Evolutionary conservation across 2,888 invertebrate species (phyloP).

Genomic region (Heliothis peltigera): DNA sequence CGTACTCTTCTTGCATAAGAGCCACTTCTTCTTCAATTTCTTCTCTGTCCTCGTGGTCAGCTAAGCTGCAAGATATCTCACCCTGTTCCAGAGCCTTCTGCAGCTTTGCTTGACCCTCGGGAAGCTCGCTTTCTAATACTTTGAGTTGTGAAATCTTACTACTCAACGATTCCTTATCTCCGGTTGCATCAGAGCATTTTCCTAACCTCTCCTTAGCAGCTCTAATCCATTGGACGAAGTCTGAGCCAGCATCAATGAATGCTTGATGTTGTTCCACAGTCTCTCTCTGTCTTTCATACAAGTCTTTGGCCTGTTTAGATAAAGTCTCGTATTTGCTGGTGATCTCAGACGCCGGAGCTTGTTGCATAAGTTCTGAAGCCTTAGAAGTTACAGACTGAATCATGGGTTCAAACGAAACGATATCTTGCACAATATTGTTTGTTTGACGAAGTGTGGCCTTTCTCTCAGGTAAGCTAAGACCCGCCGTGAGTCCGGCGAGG

Average conservation of each 20-base stretch:
- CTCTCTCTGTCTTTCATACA: conserved; percentile 96
- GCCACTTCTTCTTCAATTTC: conserved; percentile 98
- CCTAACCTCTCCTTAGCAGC: conserved; percentile 96
- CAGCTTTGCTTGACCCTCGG: conserved; percentile 95
- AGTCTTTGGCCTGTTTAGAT: conserved; percentile 96
- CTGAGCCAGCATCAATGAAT: conserved; percentile 97
- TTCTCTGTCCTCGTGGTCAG: conserved; percentile 96
- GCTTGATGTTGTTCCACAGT: conserved; percentile 97
- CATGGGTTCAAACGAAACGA: conserved; percentile 99
- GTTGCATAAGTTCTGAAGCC: conserved; percentile 97
- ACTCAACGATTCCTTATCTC: conserved; percentile 96
- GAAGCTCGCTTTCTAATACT: conserved; percentile 95
- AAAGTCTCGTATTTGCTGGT: conserved; percentile 97
- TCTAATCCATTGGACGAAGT: conserved; percentile 97
- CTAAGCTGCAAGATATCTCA: conserved; percentile 95
- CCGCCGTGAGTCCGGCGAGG: conserved; percentile 92
- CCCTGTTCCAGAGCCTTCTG: conserved; percentile 95
- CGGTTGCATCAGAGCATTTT: conserved; percentile 97
- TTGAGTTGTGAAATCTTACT: conserved; percentile 96
- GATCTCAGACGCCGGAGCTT: conserved; percentile 97
- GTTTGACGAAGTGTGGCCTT: conserved; percentile 97
- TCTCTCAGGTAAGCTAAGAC: conserved; percentile 94
- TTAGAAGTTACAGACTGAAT: conserved; percentile 98
- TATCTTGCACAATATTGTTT: conserved; percentile 98
- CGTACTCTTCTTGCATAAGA: conserved; percentile 96